These are phyloP conservation scores for Odocoileus hemionus DNA, from an alignment of 2,113 vertebrate species.

Conservation along the genomic window DNA sequence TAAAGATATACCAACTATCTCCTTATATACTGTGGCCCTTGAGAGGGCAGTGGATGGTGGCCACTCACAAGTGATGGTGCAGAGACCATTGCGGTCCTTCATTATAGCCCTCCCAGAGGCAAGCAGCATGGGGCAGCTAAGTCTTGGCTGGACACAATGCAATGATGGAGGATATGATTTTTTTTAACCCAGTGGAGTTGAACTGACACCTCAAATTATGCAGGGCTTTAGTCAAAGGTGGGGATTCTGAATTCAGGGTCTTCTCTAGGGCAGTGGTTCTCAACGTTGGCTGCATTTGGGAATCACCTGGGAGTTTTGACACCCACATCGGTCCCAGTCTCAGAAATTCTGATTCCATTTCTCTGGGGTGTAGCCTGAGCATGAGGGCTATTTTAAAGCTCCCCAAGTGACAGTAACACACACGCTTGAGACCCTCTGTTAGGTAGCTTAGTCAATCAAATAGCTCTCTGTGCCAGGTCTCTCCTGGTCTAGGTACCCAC, in stretches of 20 bases:
- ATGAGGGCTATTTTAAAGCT: neutral
- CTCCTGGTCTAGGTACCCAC: constrained; percentile 17
- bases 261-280: neutral
- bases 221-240: neutral
- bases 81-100: neutral
- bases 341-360: neutral
- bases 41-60: neutral
- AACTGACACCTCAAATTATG: neutral
- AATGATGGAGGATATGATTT: neutral
- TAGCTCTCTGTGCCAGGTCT: neutral
- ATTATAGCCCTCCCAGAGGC: accelerated
- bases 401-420: neutral
- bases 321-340: neutral
- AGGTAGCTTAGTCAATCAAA: neutral
- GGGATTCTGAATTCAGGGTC: neutral
- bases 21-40: neutral
- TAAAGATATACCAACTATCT: neutral
- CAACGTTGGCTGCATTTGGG: neutral
- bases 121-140: neutral
- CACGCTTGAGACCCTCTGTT: neutral
- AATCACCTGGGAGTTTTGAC: neutral
- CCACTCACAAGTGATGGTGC: neutral
- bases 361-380: neutral
- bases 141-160: neutral
- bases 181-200: neutral